Evolutionary conservation across 2,797 vertebrate species (phyloP).

Genomic region (Gymnothorax reevesii): DNA sequence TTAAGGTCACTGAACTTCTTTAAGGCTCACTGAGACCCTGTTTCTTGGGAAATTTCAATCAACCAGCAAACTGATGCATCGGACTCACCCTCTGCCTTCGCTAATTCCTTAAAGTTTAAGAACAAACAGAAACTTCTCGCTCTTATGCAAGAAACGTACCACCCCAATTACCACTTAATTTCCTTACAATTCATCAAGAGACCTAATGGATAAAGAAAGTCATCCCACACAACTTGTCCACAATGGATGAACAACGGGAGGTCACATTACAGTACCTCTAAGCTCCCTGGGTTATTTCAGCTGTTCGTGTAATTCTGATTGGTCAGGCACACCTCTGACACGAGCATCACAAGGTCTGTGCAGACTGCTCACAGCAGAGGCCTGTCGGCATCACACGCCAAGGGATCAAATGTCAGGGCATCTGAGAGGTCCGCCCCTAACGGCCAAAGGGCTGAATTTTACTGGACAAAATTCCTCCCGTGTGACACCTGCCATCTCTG

Average conservation of each 20-base stretch:
- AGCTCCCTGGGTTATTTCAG: conserved; percentile 11
- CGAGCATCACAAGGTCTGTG: background rate
- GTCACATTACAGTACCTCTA: background rate
- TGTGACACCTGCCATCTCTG: background rate
- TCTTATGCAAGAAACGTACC: background rate
- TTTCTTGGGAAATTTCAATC: background rate
- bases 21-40: background rate
- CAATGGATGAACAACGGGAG: background rate
- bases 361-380: conserved; percentile 10
- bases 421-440: background rate
- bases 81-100: background rate
- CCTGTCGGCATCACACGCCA: background rate
- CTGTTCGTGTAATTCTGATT: conserved; percentile 21
- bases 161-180: background rate
- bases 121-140: background rate
- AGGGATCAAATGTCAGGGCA: conserved; percentile 16
- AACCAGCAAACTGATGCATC: background rate
- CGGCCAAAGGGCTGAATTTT: background rate
- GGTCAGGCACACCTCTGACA: conserved; percentile 21
- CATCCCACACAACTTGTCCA: background rate
- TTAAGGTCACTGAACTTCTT: background rate
- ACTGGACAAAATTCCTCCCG: conserved; percentile 7
- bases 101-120: background rate
- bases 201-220: background rate
- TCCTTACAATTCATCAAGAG: background rate